phyloP scores from a whole-genome alignment of 2,888 invertebrate genomes.

The Thysanoteuthis rhombus region DNA sequence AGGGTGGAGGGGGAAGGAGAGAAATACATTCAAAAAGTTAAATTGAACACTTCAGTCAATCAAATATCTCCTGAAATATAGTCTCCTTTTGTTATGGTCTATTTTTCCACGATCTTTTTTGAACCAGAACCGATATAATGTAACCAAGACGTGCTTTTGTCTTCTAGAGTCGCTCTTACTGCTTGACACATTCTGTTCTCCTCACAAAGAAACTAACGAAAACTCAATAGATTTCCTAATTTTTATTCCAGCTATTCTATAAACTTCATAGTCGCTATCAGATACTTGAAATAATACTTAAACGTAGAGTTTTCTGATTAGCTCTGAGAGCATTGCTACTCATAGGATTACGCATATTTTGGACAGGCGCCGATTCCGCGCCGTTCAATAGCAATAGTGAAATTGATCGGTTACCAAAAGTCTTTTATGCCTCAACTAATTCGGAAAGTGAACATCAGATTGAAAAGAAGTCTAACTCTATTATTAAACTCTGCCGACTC shows the following conservation, averaged over 20 bases:
- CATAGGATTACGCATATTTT: not conserved
- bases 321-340: not conserved
- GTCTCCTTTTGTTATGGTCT: too few species aligned
- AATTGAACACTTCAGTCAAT: too few species aligned
- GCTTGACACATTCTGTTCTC: not conserved
- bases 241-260: not conserved
- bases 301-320: not conserved
- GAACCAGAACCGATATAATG: too few species aligned
- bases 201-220: not conserved
- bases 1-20: too few species aligned
- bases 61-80: too few species aligned
- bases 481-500: not conserved
- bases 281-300: not conserved
- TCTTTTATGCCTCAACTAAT: not conserved
- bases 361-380: not conserved
- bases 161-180: not conserved
- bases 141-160: too few species aligned
- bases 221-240: not conserved
- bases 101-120: too few species aligned
- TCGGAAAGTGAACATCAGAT: not conserved
- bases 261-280: not conserved
- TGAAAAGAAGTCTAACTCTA: conserved; percentile 12
- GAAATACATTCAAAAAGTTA: too few species aligned
- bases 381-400: not conserved
- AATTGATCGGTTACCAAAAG: conserved; percentile 12